Percentiles rank a stretch among this genome's conserved stretches.
Evolutionary conservation across 2,113 vertebrate genomes (phyloP).

Genomic region (Scomber scombrus): DNA sequence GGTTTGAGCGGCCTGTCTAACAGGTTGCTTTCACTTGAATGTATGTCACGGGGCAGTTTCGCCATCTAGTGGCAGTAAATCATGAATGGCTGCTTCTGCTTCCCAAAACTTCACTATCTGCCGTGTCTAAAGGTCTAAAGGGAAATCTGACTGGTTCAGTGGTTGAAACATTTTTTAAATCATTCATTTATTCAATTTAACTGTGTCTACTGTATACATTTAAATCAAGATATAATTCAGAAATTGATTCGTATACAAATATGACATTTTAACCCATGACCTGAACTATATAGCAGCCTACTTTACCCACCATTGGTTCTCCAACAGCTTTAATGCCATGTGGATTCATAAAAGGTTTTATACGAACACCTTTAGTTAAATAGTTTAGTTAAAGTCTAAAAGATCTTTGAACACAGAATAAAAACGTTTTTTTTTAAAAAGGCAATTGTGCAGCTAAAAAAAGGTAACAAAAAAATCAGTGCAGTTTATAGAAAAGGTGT

Average conservation of each 20-base stretch:
- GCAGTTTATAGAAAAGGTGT: too few species aligned
- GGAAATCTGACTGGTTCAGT: too few species aligned
- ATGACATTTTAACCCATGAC: not conserved
- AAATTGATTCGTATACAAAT: not conserved
- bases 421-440: not conserved
- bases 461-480: too few species aligned
- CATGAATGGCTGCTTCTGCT: too few species aligned
- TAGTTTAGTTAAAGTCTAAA: not conserved
- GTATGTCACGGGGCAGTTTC: constrained; percentile 9
- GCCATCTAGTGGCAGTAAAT: constrained; percentile 78
- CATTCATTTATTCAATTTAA: not conserved
- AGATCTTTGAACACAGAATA: not conserved
- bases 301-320: too few species aligned
- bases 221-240: not conserved
- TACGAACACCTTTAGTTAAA: not conserved
- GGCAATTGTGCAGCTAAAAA: too few species aligned
- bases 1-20: not conserved
- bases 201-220: not conserved
- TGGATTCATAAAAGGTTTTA: too few species aligned
- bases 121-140: not conserved
- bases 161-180: too few species aligned
- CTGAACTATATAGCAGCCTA: too few species aligned
- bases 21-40: not conserved
- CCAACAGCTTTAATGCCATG: too few species aligned
- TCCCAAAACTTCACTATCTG: not conserved